Base-by-base conservation (phyloP, 64 coral and sea anemone genomes). In the Cladopsammia gracilis region DNA sequence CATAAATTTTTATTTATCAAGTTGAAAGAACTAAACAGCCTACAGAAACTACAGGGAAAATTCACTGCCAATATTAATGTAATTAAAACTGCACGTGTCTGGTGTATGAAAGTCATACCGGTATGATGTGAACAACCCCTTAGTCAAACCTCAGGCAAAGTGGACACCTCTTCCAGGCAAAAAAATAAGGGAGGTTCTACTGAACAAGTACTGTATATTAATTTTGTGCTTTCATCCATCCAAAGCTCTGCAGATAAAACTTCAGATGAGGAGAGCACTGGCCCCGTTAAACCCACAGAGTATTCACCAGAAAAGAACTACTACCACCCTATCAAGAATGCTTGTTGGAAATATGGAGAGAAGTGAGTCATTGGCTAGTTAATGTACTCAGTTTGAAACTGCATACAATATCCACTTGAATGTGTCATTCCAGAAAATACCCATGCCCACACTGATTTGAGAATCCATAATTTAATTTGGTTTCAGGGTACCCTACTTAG, bases 301-400 rank as follows among this genome's bases (percentile, higher is more conserved):
- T 99, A 99, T 82, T 75, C 88, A 48, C 98, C 98, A 78, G 91
- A 96, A 46, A 96, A 92, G 70, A 99, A 96, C 64, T 75, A 85
- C 7, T 99, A 99, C 34, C 83, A 99, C 70, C 94, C 98, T 2
- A 94, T 99, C 34, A 96, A 94, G 78, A 73, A 96, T 88, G 98
- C 98, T 50, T 99, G 98, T 60, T 99, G 98, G 98, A 90, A 88
- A 83, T 82, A 92, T 25, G 95, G 91, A 15, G 98, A 99, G 78
- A 96, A 78, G 98, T 99, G 73, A 66, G 78, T 79, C 47, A 53
- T 6, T 66, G 1, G 7, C 12, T 56, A 10, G 7, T 56, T 56
- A 12, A 10, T 56, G 53, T 56, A 56, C 7, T 12, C 7, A 56
- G 7, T 56, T 56, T 56, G 53, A 7, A 56, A 10, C 53, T 65